Percentiles rank a stretch among this genome's conserved stretches.
phyloP scores from a whole-genome alignment of 2,797 vertebrate genomes.

The Paratrypauchen microcephalus region DNA sequence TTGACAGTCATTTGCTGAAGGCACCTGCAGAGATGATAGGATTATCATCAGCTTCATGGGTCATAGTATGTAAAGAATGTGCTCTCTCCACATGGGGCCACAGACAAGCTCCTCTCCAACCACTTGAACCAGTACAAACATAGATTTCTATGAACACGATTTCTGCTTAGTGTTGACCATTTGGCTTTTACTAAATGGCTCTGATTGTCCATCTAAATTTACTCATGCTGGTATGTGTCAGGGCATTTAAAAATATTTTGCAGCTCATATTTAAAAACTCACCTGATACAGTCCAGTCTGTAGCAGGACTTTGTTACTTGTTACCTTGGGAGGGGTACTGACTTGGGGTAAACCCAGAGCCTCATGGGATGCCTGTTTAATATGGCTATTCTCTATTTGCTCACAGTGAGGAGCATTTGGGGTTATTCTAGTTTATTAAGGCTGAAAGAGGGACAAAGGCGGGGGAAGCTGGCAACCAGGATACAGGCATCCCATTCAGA shows the following conservation, averaged over 20 bases:
- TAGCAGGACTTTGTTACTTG: constrained; percentile 24
- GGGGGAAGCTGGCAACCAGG: constrained; percentile 35
- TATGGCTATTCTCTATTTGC: constrained; percentile 22
- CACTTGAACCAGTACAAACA: constrained; percentile 14
- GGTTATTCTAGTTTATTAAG: constrained; percentile 52
- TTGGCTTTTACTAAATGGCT: background rate
- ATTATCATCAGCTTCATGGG: constrained; percentile 35
- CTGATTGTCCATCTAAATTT: background rate
- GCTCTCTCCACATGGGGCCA: constrained; percentile 29
- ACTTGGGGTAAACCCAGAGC: constrained; percentile 25
- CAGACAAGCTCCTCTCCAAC: constrained; percentile 19
- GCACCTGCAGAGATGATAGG: constrained; percentile 43
- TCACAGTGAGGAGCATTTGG: constrained; percentile 41
- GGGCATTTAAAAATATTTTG: constrained; percentile 12
- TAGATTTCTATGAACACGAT: constrained; percentile 5
- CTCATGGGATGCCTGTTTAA: constrained; percentile 21
- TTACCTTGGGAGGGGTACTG: constrained; percentile 20
- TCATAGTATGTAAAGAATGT: constrained; percentile 60
- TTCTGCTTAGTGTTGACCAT: background rate
- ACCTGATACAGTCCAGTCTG: constrained; percentile 4
- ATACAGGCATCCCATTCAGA: constrained; percentile 57
- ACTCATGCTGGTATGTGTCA: constrained; percentile 16
- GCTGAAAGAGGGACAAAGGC: constrained; percentile 33
- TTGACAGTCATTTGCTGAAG: constrained; percentile 14
- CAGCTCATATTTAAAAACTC: background rate